A percentile compares a stretch with the other conserved stretches of the same genome.
Conservation (phyloP, 1,140 invertebrate genomes). For the Drosophila truncata region DNA sequence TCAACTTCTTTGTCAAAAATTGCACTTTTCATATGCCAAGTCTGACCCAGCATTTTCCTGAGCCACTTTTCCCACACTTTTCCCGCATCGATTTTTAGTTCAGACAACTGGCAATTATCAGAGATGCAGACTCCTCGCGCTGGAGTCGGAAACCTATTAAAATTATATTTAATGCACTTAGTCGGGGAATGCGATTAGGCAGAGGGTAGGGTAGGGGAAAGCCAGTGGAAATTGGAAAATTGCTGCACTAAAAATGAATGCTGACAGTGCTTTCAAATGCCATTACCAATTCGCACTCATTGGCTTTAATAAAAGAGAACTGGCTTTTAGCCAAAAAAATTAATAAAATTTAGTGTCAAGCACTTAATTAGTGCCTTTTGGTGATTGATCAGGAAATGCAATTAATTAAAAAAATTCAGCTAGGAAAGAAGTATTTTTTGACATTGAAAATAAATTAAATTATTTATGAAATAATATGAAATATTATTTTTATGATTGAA, state of each 20-base stretch:
- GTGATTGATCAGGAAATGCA: background rate
- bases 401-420: background rate
- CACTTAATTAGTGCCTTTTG: background rate
- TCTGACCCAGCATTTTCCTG: conserved; percentile 7
- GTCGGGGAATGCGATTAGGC: conserved; percentile 34
- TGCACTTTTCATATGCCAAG: conserved; percentile 29
- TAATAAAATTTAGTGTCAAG: background rate
- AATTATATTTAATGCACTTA: conserved; percentile 54
- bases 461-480: too few relatives aligned
- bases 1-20: conserved; percentile 27
- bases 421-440: background rate
- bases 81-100: conserved; percentile 38
- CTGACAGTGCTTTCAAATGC: background rate
- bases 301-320: background rate
- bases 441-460: background rate
- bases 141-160: conserved; percentile 33
- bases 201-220: background rate
- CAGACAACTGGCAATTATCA: conserved; percentile 32
- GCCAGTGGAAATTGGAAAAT: conserved; percentile 16
- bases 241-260: conserved; percentile 26
- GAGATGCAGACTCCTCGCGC: conserved; percentile 4
- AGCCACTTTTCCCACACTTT: background rate
- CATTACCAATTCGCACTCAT: conserved; percentile 3
- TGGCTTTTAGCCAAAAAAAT: background rate
- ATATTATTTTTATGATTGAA: too few relatives aligned